Base-by-base conservation (phyloP, 2,888 invertebrate species). In the Sphinx pinastri region DNA sequence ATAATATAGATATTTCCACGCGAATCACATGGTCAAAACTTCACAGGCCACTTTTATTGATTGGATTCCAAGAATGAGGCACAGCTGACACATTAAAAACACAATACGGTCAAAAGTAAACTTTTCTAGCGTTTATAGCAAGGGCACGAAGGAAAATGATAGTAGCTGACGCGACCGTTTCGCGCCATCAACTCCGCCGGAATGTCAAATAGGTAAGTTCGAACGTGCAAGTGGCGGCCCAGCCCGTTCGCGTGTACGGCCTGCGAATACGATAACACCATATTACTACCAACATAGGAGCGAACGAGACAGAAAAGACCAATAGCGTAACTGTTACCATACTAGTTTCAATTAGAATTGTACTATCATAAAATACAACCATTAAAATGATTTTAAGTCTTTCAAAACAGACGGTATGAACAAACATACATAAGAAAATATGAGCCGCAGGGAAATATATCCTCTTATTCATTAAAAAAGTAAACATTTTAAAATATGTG, bases 141-240 rank as follows among this genome's bases (percentile, higher is more conserved):
- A 80, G 76, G 80, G 76, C 79, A 76, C 81, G 81, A 78, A 19
- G 63, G 80, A 76, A 79, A 74, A 77, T 76, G 76, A 71, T 67
- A 67, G 71, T 73, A 71, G 74, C 75, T 78, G 81, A 86, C 87
- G 82, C 91, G 88, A 80, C 87, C 85, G 84, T 74, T 81, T 80
- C 84, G 84, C 84, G 81, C 79, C 82, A 80, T 83, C 78, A 73
- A 84, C 86, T 84, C 75, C 78, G 81, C 74, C 85, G 87, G 87
- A 90, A 88, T 90, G 90, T 84, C 78, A 79, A 76, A 73, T 68
- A 69, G 52, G 54, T 69, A 69, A 38, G 38, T 38, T 38, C 38
- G 38, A 38, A 38, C 38, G 38, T 38, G 38, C 67, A 52, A 67
- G 52, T 60, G 60, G 68, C 69, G 72, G 71, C 69, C 54, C 71